Percentiles rank a stretch among this genome's conserved stretches.
phyloP scores from a whole-genome alignment of 2,888 invertebrate genomes.

The Noctuana brunneofusca region DNA sequence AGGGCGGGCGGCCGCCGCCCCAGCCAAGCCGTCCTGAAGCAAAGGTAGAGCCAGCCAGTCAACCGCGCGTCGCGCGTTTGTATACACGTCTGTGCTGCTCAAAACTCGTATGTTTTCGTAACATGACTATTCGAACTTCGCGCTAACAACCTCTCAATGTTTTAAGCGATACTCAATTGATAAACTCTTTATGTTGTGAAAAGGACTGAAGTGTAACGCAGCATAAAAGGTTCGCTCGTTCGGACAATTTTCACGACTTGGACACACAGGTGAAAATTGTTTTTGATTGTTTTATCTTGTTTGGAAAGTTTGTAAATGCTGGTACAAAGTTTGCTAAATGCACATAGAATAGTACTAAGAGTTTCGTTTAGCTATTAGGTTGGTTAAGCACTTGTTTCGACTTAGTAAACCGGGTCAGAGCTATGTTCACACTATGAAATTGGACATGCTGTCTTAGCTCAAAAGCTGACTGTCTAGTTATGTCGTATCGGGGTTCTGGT shows the following conservation, averaged over 20 bases:
- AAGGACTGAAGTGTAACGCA: slow-evolving; percentile 25
- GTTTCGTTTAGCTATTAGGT: slow-evolving; percentile 20
- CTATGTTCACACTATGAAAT: slow-evolving; percentile 31
- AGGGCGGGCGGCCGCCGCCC: slow-evolving; percentile 37
- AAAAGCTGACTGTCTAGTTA: slow-evolving; percentile 3
- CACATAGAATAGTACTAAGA: background rate
- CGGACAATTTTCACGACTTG: slow-evolving; percentile 1
- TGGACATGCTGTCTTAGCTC: slow-evolving; percentile 21
- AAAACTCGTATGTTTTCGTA: slow-evolving; percentile 44
- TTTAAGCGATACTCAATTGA: slow-evolving; percentile 17
- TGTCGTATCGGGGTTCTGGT: slow-evolving; percentile 11
- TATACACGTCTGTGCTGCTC: slow-evolving; percentile 40
- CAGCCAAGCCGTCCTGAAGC: slow-evolving; percentile 38
- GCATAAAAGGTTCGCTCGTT: background rate
- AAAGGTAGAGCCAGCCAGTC: slow-evolving; percentile 52
- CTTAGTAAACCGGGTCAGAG: slow-evolving; percentile 29
- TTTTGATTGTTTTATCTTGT: slow-evolving; percentile 15
- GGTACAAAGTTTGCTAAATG: background rate
- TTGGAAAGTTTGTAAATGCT: background rate
- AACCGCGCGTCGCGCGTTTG: slow-evolving; percentile 57
- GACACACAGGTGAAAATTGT: slow-evolving; percentile 28
- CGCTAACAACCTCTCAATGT: slow-evolving; percentile 15
- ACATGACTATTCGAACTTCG: slow-evolving; percentile 46
- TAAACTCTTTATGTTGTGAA: slow-evolving; percentile 11
- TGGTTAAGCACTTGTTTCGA: slow-evolving; percentile 21